Conservation (phyloP, 2,113 vertebrate genomes). For the Oreochromis aureus region DNA sequence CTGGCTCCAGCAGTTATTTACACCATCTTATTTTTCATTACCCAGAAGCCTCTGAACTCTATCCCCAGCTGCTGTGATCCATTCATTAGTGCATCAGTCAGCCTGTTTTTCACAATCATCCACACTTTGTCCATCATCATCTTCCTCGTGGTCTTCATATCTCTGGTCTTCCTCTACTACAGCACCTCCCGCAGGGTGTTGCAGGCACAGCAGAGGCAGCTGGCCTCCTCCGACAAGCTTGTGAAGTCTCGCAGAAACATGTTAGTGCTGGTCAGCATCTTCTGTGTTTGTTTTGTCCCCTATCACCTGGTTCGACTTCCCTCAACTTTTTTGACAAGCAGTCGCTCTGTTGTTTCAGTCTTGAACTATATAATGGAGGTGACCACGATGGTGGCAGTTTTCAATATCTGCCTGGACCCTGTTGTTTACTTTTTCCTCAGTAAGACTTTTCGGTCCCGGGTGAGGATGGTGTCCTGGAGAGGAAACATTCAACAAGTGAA, state of each 20-base stretch:
- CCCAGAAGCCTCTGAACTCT: background rate
- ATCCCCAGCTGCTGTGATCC: background rate
- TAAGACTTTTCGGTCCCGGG: background rate
- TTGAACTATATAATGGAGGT: background rate
- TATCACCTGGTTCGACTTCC: background rate
- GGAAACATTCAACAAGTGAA: background rate
- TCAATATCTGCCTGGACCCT: background rate
- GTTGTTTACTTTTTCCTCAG: background rate
- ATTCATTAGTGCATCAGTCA: background rate
- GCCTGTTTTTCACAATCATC: slow-evolving; percentile 17
- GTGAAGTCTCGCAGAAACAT: background rate
- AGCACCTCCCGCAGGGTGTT: slow-evolving; percentile 25
- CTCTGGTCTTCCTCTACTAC: slow-evolving; percentile 56
- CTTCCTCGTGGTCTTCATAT: slow-evolving; percentile 54
- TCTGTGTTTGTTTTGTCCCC: background rate
- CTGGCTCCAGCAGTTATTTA: slow-evolving; percentile 14
- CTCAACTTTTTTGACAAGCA: background rate
- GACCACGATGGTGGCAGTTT: background rate
- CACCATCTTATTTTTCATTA: slow-evolving; percentile 21
- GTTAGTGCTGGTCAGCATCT: background rate
- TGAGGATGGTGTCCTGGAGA: background rate
- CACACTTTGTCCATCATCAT: slow-evolving; percentile 9
- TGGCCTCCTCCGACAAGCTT: rapidly evolving
- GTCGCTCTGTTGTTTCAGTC: background rate
- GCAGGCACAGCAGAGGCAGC: background rate